Base-by-base conservation (phyloP, 2,888 invertebrate species). In the Neoaliturus tenellus region DNA sequence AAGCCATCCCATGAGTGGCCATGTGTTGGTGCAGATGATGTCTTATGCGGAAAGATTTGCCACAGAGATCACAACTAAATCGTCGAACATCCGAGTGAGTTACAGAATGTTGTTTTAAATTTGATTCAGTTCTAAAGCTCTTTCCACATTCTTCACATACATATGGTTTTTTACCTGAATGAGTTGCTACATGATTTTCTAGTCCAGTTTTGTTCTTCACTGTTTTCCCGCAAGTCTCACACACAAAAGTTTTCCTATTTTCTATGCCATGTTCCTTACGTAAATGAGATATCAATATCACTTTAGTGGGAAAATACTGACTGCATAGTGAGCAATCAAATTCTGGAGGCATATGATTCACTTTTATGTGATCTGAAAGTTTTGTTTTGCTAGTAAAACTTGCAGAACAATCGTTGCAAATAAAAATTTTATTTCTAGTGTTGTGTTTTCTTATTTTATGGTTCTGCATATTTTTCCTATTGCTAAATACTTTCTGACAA, bases 11-110 rank as follows among this genome's bases (percentile, higher is more conserved):
- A 23, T 71, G 71, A 1, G 41, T 41, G 0, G 41, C 71, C 71
- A 71, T 71, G 71, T 71, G 71, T 17, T 71, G 71, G 4, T 41
- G 4, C 71, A 71, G 23, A 23, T 71, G 71, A 14, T 71, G 17
- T 6, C 71, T 39, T 39, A 71, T 20, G n/a, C 71, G 71, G 23
- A 71, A 71, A 20, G 39, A 1, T 2, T 23, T 71, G 23, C 71
- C 41, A 41, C 71, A 71, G 6, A 39, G 35, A 14, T 39, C 23
- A 41, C 71, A 71, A 3, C 2, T 20, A 20, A 39, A 71, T 8
- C 41, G 71, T 8, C 71, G 35, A 20, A 8, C 5, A 12, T 71
- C 71, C 1, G 71, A 71, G 41, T 71, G 71, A 14, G 20, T 39
- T 1, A 1, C 4, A 20, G 71, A 20, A 41, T 71, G 71, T 23